Evolutionary conservation across 1,140 invertebrate species (phyloP), one percentile per base, ranked within the genome.

Genomic region (Lasaia peninsularis): DNA sequence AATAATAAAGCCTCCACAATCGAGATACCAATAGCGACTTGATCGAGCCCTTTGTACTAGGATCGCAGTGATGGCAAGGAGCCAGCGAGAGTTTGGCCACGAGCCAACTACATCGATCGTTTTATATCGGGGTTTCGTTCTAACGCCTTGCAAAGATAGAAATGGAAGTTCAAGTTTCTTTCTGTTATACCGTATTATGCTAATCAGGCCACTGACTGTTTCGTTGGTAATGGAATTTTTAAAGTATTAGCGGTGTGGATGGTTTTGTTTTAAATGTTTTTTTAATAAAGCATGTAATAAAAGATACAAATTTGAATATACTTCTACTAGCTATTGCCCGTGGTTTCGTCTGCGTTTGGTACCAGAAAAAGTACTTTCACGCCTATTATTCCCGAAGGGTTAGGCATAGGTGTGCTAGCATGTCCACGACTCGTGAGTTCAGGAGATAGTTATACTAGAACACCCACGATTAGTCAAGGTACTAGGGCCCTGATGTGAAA

Each of bases 101-200:
- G 2, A n/a, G 53, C 62, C 62, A 64, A 52, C 40, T 60, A 56
- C 58, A 64, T 64, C 62, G 62, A 64, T 64, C 62, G 57, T 49
- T 55, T 55, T 28, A 52, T 55, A 52, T 31, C 34, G 32, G 48
- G 61, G 56, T 32, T 44, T 49, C 54, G 48, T 55, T 37, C 56
- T 48, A 56, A 32, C 56, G 61, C 61, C 61, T 59, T 58, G 51
- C 48, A 20, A 53, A 53, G 52, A 32, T 35, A 52, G 56, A 34
- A 58, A 63, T 63, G 61, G 53, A 63, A 57, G 58, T 49, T 63
- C 59, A 49, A 20, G 16, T 33, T 56, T 40, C 51, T 52, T 61
- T 52, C 40, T 48, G 44, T 48, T 21, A 48, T 48, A 48, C 18
- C 44, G 44, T 48, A 48, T 48, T 48, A 48, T 48, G 44, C 44